Evolutionary conservation across 2,888 invertebrate genomes (phyloP).

Genomic region (Ametastegia equiseti): DNA sequence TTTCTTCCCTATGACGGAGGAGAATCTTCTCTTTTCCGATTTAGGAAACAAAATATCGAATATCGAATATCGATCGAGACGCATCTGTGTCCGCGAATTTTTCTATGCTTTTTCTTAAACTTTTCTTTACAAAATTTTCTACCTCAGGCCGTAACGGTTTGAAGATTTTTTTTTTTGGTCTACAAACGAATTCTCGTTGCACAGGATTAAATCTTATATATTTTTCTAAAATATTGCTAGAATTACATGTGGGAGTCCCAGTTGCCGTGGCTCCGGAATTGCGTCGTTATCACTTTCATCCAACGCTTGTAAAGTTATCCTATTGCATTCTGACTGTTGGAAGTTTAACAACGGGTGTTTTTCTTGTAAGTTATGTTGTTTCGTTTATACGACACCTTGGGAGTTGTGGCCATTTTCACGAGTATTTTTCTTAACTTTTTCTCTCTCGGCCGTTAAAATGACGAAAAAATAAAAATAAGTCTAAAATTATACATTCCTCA

Average conservation of each 20-base stretch:
- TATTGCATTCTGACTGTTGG: neutral
- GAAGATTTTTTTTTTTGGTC: neutral
- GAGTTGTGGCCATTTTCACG: constrained; percentile 14
- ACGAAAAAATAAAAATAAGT: neutral
- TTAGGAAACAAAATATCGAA: constrained; percentile 10
- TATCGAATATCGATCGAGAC: constrained; percentile 25
- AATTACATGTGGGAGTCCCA: neutral
- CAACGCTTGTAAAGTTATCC: neutral
- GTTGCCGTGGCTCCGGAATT: neutral
- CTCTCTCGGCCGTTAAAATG: neutral
- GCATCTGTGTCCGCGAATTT: constrained; percentile 1
- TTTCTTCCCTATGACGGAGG: neutral
- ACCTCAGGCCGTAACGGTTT: neutral
- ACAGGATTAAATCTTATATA: neutral
- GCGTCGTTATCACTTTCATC: neutral
- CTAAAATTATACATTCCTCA: neutral
- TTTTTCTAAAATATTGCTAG: neutral
- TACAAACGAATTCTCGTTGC: neutral
- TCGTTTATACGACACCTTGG: neutral
- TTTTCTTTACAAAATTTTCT: neutral
- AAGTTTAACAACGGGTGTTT: constrained; percentile 24
- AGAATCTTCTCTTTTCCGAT: neutral
- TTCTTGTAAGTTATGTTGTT: neutral
- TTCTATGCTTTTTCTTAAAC: neutral
- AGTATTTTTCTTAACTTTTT: constrained; percentile 13